phyloP scores from a whole-genome alignment of 2,797 vertebrate genomes.

The Lithobates pipiens region DNA sequence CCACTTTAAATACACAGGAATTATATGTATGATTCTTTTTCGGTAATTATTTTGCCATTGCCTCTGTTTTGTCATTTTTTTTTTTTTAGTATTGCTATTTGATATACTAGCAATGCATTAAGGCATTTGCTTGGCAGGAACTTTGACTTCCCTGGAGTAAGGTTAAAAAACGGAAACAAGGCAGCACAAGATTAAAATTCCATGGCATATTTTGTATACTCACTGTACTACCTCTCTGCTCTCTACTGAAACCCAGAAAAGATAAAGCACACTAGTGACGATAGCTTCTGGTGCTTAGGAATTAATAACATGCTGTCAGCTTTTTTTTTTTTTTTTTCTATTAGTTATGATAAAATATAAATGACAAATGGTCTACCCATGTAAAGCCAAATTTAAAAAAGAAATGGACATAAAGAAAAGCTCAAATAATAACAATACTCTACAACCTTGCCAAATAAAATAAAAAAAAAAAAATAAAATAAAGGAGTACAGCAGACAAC shows the following conservation, averaged over 20 bases:
- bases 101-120: conserved; percentile 34
- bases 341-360: conserved; percentile 42
- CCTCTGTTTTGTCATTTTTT: conserved; percentile 11
- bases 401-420: not conserved
- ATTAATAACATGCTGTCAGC: conserved; percentile 26
- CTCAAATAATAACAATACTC: not conserved
- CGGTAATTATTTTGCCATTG: conserved; percentile 22
- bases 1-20: not conserved
- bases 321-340: not conserved
- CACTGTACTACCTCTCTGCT: conserved; percentile 7
- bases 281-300: conserved; percentile 5
- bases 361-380: not conserved
- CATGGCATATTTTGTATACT: conserved; percentile 24
- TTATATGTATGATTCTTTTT: not conserved
- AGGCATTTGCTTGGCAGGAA: conserved; percentile 43
- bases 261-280: conserved; percentile 32
- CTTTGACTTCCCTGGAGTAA: conserved; percentile 16
- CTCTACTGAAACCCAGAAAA: conserved; percentile 12
- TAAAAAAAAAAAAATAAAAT: too few relatives aligned
- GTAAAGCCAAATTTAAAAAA: not conserved
- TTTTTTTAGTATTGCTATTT: conserved; percentile 25
- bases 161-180: conserved; percentile 32
- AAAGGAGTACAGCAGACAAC: too few relatives aligned
- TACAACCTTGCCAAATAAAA: not conserved
- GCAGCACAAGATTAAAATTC: conserved; percentile 36